These are phyloP conservation scores for Brenthis hecate DNA, from an alignment of 2,888 invertebrate species.

Conservation along the genomic window DNA sequence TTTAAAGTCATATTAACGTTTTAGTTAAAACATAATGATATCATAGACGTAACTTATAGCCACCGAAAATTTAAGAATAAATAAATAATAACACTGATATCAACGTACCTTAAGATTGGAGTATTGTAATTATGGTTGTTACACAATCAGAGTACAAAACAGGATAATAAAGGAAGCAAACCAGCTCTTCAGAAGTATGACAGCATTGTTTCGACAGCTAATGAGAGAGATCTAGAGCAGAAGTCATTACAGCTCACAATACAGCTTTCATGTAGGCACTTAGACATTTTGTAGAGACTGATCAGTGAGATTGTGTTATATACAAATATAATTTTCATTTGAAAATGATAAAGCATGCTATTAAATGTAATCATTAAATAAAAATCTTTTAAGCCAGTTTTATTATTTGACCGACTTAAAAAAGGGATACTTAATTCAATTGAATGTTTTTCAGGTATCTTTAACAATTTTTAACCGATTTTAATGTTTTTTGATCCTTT, in stretches of 20 bases:
- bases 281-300: slow-evolving; percentile 4
- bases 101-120: not conserved
- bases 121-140: slow-evolving; percentile 18
- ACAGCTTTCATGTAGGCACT: slow-evolving; percentile 17
- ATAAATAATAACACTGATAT: not conserved
- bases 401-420: too few relatives aligned
- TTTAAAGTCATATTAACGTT: too few relatives aligned
- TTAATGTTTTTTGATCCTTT: too few relatives aligned
- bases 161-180: slow-evolving; percentile 10
- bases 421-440: too few relatives aligned
- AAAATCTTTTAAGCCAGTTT: not conserved
- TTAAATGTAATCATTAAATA: slow-evolving; percentile 1
- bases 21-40: too few relatives aligned
- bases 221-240: slow-evolving; percentile 40
- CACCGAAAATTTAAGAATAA: not conserved
- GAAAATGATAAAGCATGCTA: not conserved
- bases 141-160: slow-evolving; percentile 7
- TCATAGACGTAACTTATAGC: too few relatives aligned
- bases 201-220: slow-evolving; percentile 34
- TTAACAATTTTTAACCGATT: too few relatives aligned
- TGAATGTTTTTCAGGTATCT: too few relatives aligned
- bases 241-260: slow-evolving; percentile 35
- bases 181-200: slow-evolving; percentile 15
- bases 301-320: not conserved
- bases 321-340: not conserved